phyloP scores from a whole-genome alignment of 2,113 vertebrate species.

The Alces alces region DNA sequence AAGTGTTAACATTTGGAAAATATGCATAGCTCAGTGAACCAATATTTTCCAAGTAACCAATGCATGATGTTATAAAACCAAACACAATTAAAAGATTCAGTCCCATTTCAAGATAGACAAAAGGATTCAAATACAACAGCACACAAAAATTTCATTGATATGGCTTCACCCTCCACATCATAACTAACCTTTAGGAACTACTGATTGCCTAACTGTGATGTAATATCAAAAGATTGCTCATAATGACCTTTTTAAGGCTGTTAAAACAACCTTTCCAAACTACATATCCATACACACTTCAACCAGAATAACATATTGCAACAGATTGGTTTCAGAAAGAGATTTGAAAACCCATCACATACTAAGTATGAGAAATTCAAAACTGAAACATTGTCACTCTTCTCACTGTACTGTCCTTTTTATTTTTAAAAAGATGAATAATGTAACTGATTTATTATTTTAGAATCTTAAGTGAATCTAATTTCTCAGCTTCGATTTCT shows the following conservation, averaged over 20 bases:
- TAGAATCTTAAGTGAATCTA: not conserved
- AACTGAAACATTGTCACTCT: not conserved
- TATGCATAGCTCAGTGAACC: not conserved
- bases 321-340: not conserved
- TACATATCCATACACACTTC: not conserved
- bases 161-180: not conserved
- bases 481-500: not conserved
- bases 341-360: not conserved
- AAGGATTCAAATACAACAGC: not conserved
- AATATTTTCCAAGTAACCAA: not conserved
- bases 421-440: not conserved
- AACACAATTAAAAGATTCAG: not conserved
- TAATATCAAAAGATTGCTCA: not conserved
- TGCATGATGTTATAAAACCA: not conserved
- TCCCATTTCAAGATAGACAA: not conserved
- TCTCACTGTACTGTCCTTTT: not conserved
- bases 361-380: not conserved
- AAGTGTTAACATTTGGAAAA: not conserved
- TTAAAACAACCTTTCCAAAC: not conserved
- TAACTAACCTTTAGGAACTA: not conserved
- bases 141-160: not conserved
- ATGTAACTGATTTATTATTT: not conserved
- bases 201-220: not conserved
- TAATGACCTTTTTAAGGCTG: not conserved
- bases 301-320: not conserved